Conservation (phyloP, 35 echinoderm and acorn worm species). For the Hemicentrotus pulcherrimus region DNA sequence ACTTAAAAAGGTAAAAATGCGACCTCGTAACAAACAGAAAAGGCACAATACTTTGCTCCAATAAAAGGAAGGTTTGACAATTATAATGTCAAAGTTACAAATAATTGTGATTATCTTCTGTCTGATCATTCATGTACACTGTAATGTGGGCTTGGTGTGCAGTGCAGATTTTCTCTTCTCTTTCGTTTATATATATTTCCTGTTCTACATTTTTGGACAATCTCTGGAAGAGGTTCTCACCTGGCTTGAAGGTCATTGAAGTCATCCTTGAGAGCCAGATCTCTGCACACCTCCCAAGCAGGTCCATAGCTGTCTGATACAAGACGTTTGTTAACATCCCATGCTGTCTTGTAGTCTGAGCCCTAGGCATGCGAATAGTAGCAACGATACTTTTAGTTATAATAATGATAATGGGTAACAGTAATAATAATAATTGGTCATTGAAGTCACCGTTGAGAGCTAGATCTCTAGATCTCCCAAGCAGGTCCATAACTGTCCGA, state of each 20-base stretch:
- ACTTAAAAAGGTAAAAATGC: too few species aligned
- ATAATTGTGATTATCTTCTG: too few species aligned
- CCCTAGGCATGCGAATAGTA: slow-evolving; percentile 35
- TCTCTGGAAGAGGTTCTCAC: background rate
- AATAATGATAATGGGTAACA: too few species aligned
- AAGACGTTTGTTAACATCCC: slow-evolving; percentile 66
- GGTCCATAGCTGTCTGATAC: slow-evolving; percentile 72
- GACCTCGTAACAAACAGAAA: too few species aligned
- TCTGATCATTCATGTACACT: background rate
- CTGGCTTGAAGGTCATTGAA: slow-evolving; percentile 74
- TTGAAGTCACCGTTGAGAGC: slow-evolving; percentile 68
- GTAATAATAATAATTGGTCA: background rate
- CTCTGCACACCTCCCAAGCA: slow-evolving; percentile 84
- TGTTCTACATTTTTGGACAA: background rate
- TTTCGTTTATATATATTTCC: background rate
- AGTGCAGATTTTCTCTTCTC: background rate
- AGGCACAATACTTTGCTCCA: too few species aligned
- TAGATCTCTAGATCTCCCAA: slow-evolving; percentile 75
- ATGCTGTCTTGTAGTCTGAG: slow-evolving; percentile 66
- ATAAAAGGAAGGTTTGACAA: too few species aligned
- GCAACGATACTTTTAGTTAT: too few species aligned
- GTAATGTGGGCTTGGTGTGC: background rate
- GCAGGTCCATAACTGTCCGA: slow-evolving; percentile 68
- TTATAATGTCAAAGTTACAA: too few species aligned
- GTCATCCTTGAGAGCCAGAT: slow-evolving; percentile 63